Evolutionary conservation across 2,797 vertebrate species (phyloP).

Genomic region (Argentina silus): DNA sequence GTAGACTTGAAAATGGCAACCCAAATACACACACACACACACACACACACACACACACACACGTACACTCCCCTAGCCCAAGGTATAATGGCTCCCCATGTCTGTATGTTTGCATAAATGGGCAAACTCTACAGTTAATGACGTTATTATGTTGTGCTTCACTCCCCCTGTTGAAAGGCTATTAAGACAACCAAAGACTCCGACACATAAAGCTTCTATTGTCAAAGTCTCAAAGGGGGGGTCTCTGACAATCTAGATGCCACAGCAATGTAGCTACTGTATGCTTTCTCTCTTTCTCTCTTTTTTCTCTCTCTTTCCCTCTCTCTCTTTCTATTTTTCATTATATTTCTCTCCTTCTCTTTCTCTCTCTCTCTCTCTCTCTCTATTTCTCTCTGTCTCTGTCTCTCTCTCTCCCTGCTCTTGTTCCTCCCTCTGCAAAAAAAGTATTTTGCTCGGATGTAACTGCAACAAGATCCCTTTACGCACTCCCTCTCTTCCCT

Average conservation of each 20-base stretch:
- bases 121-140: conserved; percentile 48
- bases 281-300: conserved; percentile 25
- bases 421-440: conserved; percentile 50
- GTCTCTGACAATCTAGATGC: conserved; percentile 66
- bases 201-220: conserved; percentile 65
- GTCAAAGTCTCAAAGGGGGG: conserved; percentile 55
- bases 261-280: conserved; percentile 54
- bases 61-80: conserved; percentile 16
- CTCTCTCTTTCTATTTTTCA: conserved; percentile 45
- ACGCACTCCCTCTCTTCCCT: conserved; percentile 70
- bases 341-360: conserved; percentile 3
- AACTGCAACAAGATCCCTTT: conserved; percentile 77
- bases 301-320: conserved; percentile 6
- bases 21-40: background rate
- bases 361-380: conserved; percentile 16
- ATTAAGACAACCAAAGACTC: conserved; percentile 53
- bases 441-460: conserved; percentile 73
- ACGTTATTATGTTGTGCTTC: conserved; percentile 57
- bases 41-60: conserved; percentile 19
- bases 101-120: conserved; percentile 41
- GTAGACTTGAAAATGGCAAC: background rate
- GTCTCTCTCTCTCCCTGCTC: conserved; percentile 32
- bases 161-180: conserved; percentile 56
- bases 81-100: background rate
- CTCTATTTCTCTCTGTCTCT: conserved; percentile 20